phyloP scores from a whole-genome alignment of 2,888 invertebrate genomes.

The Drosophila mercatorum region DNA sequence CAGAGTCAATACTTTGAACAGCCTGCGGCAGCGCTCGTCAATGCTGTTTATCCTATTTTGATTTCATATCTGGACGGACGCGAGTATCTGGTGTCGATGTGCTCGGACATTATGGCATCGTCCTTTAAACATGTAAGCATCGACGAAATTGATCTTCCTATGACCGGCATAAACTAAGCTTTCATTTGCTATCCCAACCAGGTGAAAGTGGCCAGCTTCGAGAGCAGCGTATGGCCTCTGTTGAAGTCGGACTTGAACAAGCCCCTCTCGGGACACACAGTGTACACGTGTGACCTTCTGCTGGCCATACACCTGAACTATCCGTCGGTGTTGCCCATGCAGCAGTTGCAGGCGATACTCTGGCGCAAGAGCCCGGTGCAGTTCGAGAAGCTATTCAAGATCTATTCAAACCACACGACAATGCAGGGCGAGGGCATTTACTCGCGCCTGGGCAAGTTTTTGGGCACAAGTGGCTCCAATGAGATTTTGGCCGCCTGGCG shows the following conservation, averaged over 20 bases:
- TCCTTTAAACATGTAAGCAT: conserved; percentile 43
- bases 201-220: conserved; percentile 21
- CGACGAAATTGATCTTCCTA: not conserved
- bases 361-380: conserved; percentile 39
- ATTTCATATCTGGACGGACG: conserved; percentile 49
- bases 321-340: conserved; percentile 31
- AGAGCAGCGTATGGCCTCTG: conserved; percentile 48
- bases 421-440: conserved; percentile 20
- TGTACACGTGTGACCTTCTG: conserved; percentile 42
- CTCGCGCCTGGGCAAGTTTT: conserved; percentile 43
- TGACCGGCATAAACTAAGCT: not conserved
- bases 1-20: conserved; percentile 26
- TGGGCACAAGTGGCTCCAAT: conserved; percentile 6
- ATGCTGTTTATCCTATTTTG: conserved; percentile 42
- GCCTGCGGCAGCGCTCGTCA: conserved; percentile 22
- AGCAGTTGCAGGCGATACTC: conserved; percentile 29
- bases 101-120: conserved; percentile 33
- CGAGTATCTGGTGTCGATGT: conserved; percentile 51
- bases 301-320: conserved; percentile 41
- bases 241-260: conserved; percentile 36
- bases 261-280: conserved; percentile 28
- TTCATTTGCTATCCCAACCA: not conserved
- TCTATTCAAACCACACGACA: conserved; percentile 36
- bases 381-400: conserved; percentile 47
- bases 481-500: conserved; percentile 37